These are phyloP conservation scores for Zosterops hypoxanthus DNA, from an alignment of 2,113 vertebrate species.

Conservation along the genomic window DNA sequence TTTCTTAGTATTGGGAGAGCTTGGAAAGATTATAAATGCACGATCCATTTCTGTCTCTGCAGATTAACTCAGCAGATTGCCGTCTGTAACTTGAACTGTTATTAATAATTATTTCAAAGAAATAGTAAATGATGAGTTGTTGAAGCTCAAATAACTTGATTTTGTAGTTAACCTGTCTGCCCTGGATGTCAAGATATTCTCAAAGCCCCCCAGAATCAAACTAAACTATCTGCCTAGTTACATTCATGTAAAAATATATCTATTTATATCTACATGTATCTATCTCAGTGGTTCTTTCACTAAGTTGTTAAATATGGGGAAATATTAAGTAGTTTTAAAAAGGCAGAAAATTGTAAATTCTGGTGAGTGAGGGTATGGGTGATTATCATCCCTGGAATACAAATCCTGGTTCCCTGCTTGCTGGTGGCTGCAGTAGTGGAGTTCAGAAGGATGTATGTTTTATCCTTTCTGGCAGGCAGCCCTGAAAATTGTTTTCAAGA, in stretches of 20 bases:
- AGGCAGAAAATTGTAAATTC: neutral
- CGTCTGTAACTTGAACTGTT: neutral
- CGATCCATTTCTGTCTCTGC: neutral
- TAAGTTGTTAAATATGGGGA: neutral
- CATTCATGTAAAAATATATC: neutral
- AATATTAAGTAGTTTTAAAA: neutral
- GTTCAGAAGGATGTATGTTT: neutral
- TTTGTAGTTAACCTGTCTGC: neutral
- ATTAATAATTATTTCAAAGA: neutral
- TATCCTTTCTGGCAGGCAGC: conserved; percentile 45
- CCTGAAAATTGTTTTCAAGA: neutral
- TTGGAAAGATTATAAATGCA: neutral
- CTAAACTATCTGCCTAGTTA: neutral
- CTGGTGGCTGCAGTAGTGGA: neutral
- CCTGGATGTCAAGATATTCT: neutral
- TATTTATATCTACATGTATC: neutral
- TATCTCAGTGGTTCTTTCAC: neutral
- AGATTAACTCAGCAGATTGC: neutral
- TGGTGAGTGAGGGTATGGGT: neutral
- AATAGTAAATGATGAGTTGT: neutral
- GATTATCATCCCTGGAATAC: neutral
- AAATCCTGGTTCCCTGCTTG: neutral
- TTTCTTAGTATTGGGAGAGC: neutral
- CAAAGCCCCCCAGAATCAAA: neutral
- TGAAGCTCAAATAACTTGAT: neutral